A percentile compares a stretch with the other conserved stretches of the same genome.
These are phyloP conservation scores for Himantopus leucocephalus DNA, from an alignment of 2,113 vertebrate species.

Conservation along the genomic window DNA sequence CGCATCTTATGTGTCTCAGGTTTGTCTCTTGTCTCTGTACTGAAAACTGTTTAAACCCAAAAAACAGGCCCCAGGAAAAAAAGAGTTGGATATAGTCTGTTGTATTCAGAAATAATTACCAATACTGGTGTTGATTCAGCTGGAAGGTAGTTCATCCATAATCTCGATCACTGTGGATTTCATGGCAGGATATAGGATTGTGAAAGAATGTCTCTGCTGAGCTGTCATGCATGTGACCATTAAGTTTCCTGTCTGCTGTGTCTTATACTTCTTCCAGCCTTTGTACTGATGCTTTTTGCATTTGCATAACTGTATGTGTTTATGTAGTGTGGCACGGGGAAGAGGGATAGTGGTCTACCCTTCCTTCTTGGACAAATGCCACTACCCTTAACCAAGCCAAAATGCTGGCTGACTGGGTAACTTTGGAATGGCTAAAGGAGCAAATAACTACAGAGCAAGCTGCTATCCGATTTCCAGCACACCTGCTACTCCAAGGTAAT, in stretches of 20 bases:
- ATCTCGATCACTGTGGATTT: neutral
- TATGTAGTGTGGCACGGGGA: neutral
- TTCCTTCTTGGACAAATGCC: neutral
- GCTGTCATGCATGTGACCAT: neutral
- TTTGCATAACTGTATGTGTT: neutral
- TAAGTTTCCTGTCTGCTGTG: neutral
- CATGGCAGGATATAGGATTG: neutral
- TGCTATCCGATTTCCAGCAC: neutral
- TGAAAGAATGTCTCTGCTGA: neutral
- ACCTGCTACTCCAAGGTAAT: neutral
- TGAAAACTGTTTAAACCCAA: neutral
- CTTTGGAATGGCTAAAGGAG: neutral
- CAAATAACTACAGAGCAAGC: neutral
- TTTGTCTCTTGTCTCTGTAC: neutral
- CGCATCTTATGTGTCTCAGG: neutral
- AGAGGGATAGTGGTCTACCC: neutral
- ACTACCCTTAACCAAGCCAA: neutral
- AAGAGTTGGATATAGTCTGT: neutral
- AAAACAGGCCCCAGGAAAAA: neutral
- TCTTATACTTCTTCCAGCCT: slow-evolving; percentile 13
- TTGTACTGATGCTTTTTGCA: neutral
- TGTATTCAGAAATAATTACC: neutral
- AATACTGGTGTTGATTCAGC: neutral
- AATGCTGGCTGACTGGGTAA: neutral
- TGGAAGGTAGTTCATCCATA: neutral